Conservation (phyloP, 2,113 vertebrate genomes). For the Meles meles region DNA sequence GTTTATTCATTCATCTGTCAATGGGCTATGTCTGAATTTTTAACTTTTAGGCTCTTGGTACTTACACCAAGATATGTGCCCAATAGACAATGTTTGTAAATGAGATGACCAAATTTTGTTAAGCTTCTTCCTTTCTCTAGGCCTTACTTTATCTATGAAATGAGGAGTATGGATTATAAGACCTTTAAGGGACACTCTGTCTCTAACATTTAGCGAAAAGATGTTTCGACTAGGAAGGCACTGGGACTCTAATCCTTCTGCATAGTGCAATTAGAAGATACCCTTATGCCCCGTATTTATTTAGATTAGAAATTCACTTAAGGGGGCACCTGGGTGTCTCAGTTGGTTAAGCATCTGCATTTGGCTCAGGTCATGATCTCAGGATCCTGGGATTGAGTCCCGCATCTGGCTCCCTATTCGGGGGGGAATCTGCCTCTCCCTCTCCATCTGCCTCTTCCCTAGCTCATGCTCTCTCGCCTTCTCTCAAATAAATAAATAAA, state of each 20-base stretch:
- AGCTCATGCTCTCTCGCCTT: background rate
- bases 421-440: background rate
- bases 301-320: background rate
- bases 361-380: background rate
- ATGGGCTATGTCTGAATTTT: background rate
- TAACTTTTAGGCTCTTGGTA: background rate
- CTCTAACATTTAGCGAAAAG: background rate
- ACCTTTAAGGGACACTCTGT: background rate
- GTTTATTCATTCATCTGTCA: background rate
- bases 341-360: background rate
- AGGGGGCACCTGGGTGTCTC: background rate
- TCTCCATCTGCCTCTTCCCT: background rate
- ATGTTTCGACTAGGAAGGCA: background rate
- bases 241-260: background rate
- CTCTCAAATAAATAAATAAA: background rate
- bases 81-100: background rate
- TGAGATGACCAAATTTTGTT: background rate
- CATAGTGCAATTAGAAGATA: background rate
- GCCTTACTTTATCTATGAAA: background rate
- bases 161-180: background rate
- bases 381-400: background rate
- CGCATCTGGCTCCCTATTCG: too few relatives aligned
- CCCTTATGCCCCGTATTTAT: background rate
- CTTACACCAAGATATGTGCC: background rate
- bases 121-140: background rate